These are phyloP conservation scores for Liparis tanakae DNA, from an alignment of 2,797 vertebrate genomes.

Conservation along the genomic window DNA sequence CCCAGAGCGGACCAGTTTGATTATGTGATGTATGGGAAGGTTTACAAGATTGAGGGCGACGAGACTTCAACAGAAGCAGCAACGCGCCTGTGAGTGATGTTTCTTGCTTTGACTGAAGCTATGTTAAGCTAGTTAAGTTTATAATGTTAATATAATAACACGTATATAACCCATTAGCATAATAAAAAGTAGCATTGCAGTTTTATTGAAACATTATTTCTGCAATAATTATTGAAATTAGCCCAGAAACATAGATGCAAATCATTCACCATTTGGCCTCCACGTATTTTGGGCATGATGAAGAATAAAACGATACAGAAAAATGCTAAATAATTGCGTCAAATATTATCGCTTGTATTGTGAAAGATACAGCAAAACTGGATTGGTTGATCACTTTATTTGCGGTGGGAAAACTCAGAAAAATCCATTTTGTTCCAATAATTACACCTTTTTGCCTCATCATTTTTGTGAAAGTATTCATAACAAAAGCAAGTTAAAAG, in stretches of 20 bases:
- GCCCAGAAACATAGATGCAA: neutral
- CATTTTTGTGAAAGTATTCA: too few relatives aligned
- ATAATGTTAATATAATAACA: neutral
- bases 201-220: neutral
- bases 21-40: constrained; percentile 99
- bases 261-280: neutral
- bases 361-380: neutral
- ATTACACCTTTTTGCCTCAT: too few relatives aligned
- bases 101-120: neutral
- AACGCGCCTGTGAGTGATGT: constrained; percentile 92
- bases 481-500: too few relatives aligned
- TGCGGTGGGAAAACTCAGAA: too few relatives aligned
- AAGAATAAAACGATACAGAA: too few relatives aligned
- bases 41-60: constrained; percentile 97
- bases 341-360: neutral
- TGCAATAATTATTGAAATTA: neutral
- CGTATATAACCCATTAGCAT: neutral
- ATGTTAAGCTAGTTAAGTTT: neutral
- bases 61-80: constrained; percentile 98
- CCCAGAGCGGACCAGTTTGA: constrained; percentile 97
- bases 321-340: too few relatives aligned
- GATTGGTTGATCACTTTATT: neutral
- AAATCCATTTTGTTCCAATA: too few relatives aligned
- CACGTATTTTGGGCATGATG: too few relatives aligned
- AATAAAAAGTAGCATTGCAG: neutral